Percentiles rank a stretch among this genome's conserved stretches.
phyloP scores from a whole-genome alignment of 2,113 vertebrate genomes.

The Murina feae region DNA sequence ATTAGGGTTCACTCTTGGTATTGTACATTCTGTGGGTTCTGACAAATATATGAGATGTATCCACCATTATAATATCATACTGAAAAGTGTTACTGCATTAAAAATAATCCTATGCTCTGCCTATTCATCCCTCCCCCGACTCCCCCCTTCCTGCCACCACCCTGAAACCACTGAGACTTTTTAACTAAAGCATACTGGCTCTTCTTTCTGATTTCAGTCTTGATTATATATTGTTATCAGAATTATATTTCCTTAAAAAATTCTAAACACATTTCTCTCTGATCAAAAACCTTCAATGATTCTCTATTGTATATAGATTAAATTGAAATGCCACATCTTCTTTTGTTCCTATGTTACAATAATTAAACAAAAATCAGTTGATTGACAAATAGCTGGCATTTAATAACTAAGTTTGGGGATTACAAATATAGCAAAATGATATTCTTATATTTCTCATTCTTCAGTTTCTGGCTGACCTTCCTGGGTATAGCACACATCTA shows the following conservation, averaged over 20 bases:
- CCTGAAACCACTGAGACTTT: neutral
- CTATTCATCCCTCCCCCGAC: neutral
- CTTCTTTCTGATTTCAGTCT: neutral
- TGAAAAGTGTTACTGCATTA: neutral
- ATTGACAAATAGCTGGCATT: neutral
- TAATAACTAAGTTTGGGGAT: neutral
- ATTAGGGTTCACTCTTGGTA: neutral
- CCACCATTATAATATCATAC: neutral
- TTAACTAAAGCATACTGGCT: neutral
- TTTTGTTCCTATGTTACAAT: neutral
- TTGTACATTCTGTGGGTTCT: neutral
- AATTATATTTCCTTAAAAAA: neutral
- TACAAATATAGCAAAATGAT: neutral
- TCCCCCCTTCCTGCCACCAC: accelerated
- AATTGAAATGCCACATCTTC: neutral
- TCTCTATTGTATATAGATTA: neutral
- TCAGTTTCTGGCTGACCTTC: neutral
- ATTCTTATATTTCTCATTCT: neutral
- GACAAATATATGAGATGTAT: neutral
- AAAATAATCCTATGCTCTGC: neutral
- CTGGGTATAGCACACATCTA: accelerated
- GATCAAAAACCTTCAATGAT: neutral
- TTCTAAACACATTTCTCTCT: neutral
- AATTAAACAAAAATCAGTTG: neutral
- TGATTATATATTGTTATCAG: neutral